Evolutionary conservation across 2,888 invertebrate genomes (phyloP).

Genomic region (Dinocampus coccinellae): DNA sequence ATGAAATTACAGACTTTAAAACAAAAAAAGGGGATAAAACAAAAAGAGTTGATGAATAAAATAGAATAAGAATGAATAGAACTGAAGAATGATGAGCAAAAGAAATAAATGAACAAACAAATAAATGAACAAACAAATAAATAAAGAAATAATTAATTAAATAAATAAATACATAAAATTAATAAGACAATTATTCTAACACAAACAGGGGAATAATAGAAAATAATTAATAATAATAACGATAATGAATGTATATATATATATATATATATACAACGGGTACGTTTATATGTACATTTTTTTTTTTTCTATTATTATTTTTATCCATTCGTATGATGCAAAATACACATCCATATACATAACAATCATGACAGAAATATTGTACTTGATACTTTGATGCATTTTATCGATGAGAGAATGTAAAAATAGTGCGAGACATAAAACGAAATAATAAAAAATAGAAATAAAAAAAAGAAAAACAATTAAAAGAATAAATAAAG

Average conservation of each 20-base stretch:
- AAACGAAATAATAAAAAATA: not conserved
- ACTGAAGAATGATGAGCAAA: not conserved
- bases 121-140: conserved; percentile 3
- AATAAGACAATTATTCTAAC: conserved; percentile 9
- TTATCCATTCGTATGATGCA: conserved; percentile 12
- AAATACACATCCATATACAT: not conserved
- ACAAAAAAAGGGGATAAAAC: not conserved
- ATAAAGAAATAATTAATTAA: conserved; percentile 4
- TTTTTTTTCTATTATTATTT: conserved; percentile 19
- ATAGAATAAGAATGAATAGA: no score
- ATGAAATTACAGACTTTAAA: not conserved
- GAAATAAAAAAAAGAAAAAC: not conserved
- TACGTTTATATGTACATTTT: conserved; percentile 34
- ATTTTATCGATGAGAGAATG: not conserved
- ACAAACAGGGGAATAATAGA: conserved; percentile 16
- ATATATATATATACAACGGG: conserved; percentile 29
- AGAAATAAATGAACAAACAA: conserved; percentile 9
- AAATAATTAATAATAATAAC: conserved; percentile 25
- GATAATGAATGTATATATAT: conserved; percentile 30
- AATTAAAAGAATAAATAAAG: no score
- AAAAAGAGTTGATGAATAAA: no score
- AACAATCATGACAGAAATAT: not conserved
- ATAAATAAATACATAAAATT: conserved; percentile 7
- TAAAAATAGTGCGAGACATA: conserved; percentile 36
- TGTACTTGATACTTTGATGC: conserved; percentile 2